Percentiles rank a stretch among this genome's conserved stretches.
Evolutionary conservation across 2,888 invertebrate genomes (phyloP).

Genomic region (Gymnoscelis rufifasciata): DNA sequence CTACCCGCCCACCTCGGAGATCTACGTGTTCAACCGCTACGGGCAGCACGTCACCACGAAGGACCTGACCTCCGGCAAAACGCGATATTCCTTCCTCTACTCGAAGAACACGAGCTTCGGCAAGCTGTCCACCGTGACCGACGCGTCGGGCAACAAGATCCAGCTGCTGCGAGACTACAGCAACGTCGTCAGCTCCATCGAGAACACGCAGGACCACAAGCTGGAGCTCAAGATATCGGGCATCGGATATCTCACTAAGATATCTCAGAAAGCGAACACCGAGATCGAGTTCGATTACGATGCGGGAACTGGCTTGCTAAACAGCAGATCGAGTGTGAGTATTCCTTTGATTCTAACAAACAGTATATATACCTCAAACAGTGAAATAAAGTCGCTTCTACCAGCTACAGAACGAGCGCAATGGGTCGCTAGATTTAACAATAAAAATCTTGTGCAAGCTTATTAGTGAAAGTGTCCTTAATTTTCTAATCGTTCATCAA

Average conservation of each 20-base stretch:
- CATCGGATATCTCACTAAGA: slow-evolving; percentile 92
- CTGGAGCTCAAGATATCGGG: slow-evolving; percentile 95
- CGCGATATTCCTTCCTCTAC: slow-evolving; percentile 96
- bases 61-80: slow-evolving; percentile 96
- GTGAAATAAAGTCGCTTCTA: too few relatives aligned
- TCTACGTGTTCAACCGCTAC: slow-evolving; percentile 95
- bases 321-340: slow-evolving; percentile 88
- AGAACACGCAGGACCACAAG: slow-evolving; percentile 96
- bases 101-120: slow-evolving; percentile 98
- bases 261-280: slow-evolving; percentile 92
- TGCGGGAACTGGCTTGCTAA: slow-evolving; percentile 90
- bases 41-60: slow-evolving; percentile 98
- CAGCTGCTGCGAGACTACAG: slow-evolving; percentile 95
- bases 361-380: too few relatives aligned
- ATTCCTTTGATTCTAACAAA: neutral
- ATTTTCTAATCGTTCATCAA: too few relatives aligned
- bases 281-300: slow-evolving; percentile 95
- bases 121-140: slow-evolving; percentile 94
- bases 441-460: too few relatives aligned
- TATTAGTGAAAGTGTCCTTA: too few relatives aligned
- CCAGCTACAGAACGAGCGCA: too few relatives aligned
- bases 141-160: slow-evolving; percentile 95
- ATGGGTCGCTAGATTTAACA: too few relatives aligned
- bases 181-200: slow-evolving; percentile 94
- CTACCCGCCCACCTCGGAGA: slow-evolving; percentile 94